phyloP scores from a whole-genome alignment of 2,888 invertebrate genomes.

The Rhagophthalmus giganteus region DNA sequence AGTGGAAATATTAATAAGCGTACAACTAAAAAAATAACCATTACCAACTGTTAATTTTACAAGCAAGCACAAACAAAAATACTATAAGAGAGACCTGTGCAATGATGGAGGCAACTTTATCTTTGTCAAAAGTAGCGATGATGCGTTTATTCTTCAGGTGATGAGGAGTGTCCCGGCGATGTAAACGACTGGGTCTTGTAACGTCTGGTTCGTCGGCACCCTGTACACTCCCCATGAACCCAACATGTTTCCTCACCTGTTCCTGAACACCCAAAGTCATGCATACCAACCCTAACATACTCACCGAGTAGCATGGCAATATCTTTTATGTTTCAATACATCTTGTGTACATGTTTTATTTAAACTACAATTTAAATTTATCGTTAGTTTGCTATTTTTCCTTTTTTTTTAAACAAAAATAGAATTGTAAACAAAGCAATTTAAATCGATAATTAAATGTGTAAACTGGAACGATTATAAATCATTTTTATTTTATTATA shows the following conservation, averaged over 20 bases:
- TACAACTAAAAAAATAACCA: neutral
- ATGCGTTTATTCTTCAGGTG: constrained; percentile 98
- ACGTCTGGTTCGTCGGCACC: constrained; percentile 57
- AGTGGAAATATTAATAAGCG: neutral
- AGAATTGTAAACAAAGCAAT: too few species aligned
- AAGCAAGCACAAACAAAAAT: constrained; percentile 22
- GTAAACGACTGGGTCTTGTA: constrained; percentile 68
- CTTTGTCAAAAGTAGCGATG: constrained; percentile 65
- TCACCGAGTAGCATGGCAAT: constrained; percentile 11
- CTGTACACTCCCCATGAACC: constrained; percentile 60
- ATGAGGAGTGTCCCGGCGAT: constrained; percentile 96
- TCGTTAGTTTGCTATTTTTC: too few species aligned
- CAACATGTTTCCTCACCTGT: constrained; percentile 64
- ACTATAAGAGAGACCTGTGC: constrained; percentile 60
- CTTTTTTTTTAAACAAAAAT: too few species aligned
- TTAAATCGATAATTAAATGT: too few species aligned
- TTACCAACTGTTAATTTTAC: constrained; percentile 13
- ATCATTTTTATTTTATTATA: too few species aligned
- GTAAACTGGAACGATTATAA: too few species aligned
- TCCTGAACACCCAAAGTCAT: constrained; percentile 49
- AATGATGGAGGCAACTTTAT: constrained; percentile 73
- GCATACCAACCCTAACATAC: constrained; percentile 22
- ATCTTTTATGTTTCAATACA: neutral
- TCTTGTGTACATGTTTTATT: neutral
- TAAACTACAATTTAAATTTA: neutral